These are phyloP conservation scores for Brachyopa scutellaris DNA, from an alignment of 2,888 invertebrate genomes.

Conservation along the genomic window DNA sequence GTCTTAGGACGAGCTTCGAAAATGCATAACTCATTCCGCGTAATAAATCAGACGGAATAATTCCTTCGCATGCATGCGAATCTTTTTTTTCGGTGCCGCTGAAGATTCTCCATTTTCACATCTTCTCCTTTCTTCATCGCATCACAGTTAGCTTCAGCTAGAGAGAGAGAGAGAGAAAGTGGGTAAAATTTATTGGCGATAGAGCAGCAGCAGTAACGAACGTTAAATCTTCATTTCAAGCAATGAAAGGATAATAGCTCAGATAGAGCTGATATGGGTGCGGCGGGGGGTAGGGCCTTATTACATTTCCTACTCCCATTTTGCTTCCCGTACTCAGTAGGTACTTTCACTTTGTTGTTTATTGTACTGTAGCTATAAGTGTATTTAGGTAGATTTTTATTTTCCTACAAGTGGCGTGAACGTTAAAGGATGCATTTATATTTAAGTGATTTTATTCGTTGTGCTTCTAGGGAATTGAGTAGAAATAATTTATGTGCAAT, in stretches of 20 bases:
- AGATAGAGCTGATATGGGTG: slow-evolving; percentile 2
- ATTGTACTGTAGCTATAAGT: slow-evolving; percentile 2
- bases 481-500: slow-evolving; percentile 55
- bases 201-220: slow-evolving; percentile 48
- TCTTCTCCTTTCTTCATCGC: slow-evolving; percentile 6
- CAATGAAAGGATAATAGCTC: slow-evolving; percentile 66
- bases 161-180: background rate
- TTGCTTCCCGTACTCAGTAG: background rate
- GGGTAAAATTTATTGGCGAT: slow-evolving; percentile 52
- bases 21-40: slow-evolving; percentile 71
- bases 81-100: slow-evolving; percentile 1
- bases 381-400: too few relatives aligned
- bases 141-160: slow-evolving; percentile 7
- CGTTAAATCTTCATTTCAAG: slow-evolving; percentile 67
- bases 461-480: slow-evolving; percentile 8
- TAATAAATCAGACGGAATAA: slow-evolving; percentile 70
- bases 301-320: slow-evolving; percentile 45
- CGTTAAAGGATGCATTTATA: slow-evolving; percentile 60
- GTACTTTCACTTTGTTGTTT: slow-evolving; percentile 2
- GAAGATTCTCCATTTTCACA: slow-evolving; percentile 1
- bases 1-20: slow-evolving; percentile 66
- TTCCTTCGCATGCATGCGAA: slow-evolving; percentile 63
- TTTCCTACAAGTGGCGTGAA: slow-evolving; percentile 28
- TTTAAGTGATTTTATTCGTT: slow-evolving; percentile 12
- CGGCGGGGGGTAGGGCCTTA: slow-evolving; percentile 16